Conservation (phyloP, 2,888 invertebrate genomes). For the Nesidiocoris tenuis region DNA sequence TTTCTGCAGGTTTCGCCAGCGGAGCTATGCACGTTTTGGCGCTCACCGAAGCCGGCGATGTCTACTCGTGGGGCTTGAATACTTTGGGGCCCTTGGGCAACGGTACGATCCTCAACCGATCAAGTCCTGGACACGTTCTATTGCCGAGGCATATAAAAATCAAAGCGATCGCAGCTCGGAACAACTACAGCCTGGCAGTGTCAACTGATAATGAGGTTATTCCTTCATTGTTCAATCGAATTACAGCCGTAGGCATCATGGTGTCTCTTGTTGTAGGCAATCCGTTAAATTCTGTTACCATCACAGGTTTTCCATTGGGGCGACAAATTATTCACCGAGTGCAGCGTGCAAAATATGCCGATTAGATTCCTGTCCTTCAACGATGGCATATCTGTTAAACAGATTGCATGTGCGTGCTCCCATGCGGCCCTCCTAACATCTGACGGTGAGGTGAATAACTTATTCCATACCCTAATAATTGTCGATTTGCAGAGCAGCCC, state of each 20-base stretch:
- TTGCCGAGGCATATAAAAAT: constrained; percentile 19
- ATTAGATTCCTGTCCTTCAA: background rate
- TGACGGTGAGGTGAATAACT: constrained; percentile 14
- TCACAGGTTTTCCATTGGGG: constrained; percentile 46
- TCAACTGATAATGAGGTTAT: constrained; percentile 24
- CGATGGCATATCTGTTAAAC: constrained; percentile 5
- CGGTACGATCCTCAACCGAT: constrained; percentile 23
- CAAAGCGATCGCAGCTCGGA: constrained; percentile 33
- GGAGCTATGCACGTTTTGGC: constrained; percentile 40
- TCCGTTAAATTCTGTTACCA: too few relatives aligned
- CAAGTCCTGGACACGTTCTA: constrained; percentile 28
- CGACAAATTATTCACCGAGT: constrained; percentile 30
- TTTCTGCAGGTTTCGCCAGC: constrained; percentile 45
- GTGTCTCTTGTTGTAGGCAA: background rate
- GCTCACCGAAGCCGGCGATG: constrained; percentile 33
- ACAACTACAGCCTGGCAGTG: constrained; percentile 39
- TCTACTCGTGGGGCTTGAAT: constrained; percentile 44
- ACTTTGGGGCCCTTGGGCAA: constrained; percentile 41
- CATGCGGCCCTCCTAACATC: constrained; percentile 29
- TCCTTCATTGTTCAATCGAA: too few relatives aligned
- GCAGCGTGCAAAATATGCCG: constrained; percentile 31
- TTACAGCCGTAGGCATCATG: too few relatives aligned
- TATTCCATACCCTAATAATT: too few relatives aligned
- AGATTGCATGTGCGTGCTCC: constrained; percentile 9
- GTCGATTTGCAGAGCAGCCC: too few relatives aligned